Percentiles rank a stretch among this genome's conserved stretches.
phyloP scores from a whole-genome alignment of 2,888 invertebrate species.

The Linnaemya tessellans region DNA sequence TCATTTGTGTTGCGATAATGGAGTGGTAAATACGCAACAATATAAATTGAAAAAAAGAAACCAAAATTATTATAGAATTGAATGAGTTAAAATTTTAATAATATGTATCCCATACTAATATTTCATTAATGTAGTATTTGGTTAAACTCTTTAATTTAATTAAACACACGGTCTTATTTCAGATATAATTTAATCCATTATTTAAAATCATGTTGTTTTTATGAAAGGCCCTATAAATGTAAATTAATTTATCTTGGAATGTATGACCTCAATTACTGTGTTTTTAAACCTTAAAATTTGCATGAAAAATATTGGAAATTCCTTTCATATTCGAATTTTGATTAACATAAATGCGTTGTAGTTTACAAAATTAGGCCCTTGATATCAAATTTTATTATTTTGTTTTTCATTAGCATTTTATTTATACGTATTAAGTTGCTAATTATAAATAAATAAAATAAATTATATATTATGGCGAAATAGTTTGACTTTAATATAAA shows the following conservation, averaged over 20 bases:
- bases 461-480: not conserved
- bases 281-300: not conserved
- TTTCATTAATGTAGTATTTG: not conserved
- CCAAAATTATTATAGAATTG: not conserved
- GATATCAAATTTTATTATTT: not conserved
- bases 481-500: not conserved
- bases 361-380: not conserved
- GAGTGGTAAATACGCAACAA: not conserved
- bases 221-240: not conserved
- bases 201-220: not conserved
- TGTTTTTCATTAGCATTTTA: not conserved
- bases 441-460: not conserved
- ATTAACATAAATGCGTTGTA: not conserved
- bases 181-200: not conserved
- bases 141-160: not conserved
- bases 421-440: not conserved
- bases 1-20: constrained; percentile 6
- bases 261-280: not conserved
- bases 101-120: constrained; percentile 8
- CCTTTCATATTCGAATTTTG: not conserved
- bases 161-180: not conserved
- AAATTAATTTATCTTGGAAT: not conserved
- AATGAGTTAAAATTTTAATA: constrained; percentile 2
- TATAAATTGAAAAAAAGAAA: not conserved
- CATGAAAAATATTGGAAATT: constrained; percentile 1